Evolutionary conservation across 1,140 invertebrate genomes (phyloP).

Genomic region (Palaemon carinicauda): DNA sequence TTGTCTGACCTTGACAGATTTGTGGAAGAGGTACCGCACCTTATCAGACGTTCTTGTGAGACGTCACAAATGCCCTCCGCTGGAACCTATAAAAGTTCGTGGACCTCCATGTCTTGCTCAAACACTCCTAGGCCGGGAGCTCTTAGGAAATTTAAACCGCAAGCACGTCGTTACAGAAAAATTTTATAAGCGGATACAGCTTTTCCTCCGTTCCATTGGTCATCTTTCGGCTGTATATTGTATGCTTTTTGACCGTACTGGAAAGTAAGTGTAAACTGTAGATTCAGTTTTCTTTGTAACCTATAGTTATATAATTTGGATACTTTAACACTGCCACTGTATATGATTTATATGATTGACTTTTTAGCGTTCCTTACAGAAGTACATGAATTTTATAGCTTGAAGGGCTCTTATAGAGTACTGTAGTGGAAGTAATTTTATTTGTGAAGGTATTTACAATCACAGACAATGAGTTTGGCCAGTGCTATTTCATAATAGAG

Average conservation of each 20-base stretch:
- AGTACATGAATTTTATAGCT: no score
- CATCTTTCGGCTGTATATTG: conserved; percentile 97
- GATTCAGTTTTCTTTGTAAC: not conserved
- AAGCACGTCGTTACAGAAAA: conserved; percentile 74
- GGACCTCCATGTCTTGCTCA: conserved; percentile 31
- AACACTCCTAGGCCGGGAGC: conserved; percentile 71
- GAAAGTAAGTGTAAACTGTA: conserved; percentile 71
- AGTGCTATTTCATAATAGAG: no score
- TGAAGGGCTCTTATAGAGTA: no score
- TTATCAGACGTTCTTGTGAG: not conserved
- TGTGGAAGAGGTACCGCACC: conserved; percentile 26
- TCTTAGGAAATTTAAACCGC: conserved; percentile 72
- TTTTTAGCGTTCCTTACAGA: no score
- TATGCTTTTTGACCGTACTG: conserved; percentile 91
- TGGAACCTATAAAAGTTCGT: conserved; percentile 58
- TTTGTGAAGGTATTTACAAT: no score
- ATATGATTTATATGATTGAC: no score
- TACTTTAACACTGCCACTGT: no score
- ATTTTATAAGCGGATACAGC: conserved; percentile 76
- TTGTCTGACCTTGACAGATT: not conserved
- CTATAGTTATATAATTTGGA: no score
- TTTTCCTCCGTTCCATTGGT: conserved; percentile 86
- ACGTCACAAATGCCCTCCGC: not conserved
- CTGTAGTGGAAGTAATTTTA: no score
- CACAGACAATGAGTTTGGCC: no score